A percentile compares a stretch with the other conserved stretches of the same genome.
These are phyloP conservation scores for Pseudocheirus occidentalis DNA, from an alignment of 2,797 vertebrate genomes.

Conservation along the genomic window DNA sequence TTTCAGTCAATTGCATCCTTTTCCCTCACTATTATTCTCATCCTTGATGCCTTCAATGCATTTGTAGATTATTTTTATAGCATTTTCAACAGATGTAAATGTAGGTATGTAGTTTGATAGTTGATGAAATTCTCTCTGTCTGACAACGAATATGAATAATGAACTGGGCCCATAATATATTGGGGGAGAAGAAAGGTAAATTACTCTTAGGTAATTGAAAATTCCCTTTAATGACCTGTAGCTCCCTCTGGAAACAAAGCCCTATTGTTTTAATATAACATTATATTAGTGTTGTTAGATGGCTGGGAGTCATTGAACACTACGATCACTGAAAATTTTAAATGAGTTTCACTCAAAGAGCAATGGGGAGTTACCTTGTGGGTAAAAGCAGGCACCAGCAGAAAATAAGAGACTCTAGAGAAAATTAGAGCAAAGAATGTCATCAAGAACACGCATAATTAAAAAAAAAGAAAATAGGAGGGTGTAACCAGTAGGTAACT, in stretches of 20 bases:
- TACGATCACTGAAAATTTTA: not conserved
- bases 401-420: not conserved
- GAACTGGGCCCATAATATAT: not conserved
- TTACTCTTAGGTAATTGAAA: not conserved
- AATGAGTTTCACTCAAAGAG: not conserved
- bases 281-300: not conserved
- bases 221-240: not conserved
- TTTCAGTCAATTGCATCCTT: not conserved
- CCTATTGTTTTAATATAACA: not conserved
- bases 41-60: not conserved
- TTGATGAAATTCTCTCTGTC: not conserved
- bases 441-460: not conserved
- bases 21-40: not conserved
- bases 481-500: not conserved
- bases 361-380: not conserved
- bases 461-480: not conserved
- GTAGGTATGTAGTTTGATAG: not conserved
- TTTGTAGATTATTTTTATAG: not conserved
- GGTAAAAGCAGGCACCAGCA: not conserved
- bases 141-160: not conserved
- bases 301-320: not conserved
- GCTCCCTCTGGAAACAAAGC: not conserved
- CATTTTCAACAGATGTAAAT: not conserved
- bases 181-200: not conserved
- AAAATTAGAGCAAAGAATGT: not conserved